phyloP scores from a whole-genome alignment of 1,140 invertebrate species.

The Caenorhabditis tropicalis region DNA sequence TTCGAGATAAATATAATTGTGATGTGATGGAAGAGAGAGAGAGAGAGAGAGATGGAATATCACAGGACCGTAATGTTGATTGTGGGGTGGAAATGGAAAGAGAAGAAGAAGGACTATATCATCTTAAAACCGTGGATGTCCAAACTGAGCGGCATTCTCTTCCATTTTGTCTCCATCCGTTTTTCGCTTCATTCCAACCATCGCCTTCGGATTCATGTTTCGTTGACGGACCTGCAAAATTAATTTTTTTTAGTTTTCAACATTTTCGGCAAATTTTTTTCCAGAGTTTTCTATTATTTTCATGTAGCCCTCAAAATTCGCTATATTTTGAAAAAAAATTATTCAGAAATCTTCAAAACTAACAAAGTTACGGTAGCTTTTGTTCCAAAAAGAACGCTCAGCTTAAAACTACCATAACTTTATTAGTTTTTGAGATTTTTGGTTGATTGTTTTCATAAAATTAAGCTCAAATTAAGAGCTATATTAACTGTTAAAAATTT shows the following conservation, averaged over 20 bases:
- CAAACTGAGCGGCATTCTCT: background rate
- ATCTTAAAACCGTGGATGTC: conserved; percentile 6
- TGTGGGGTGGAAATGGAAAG: background rate
- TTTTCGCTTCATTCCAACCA: conserved; percentile 34
- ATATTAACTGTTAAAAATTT: too few relatives aligned
- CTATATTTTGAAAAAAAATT: too few relatives aligned
- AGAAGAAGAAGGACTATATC: background rate
- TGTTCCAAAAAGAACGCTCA: too few relatives aligned
- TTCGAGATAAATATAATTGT: too few relatives aligned
- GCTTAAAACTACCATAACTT: too few relatives aligned
- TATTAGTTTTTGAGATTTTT: too few relatives aligned
- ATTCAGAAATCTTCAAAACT: too few relatives aligned
- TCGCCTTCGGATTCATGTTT: conserved; percentile 37
- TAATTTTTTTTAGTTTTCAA: background rate
- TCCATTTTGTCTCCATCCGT: background rate
- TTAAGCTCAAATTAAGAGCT: too few relatives aligned
- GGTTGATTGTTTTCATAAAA: too few relatives aligned
- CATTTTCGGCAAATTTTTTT: background rate
- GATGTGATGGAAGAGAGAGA: too few relatives aligned
- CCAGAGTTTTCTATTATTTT: background rate
- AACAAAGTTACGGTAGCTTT: too few relatives aligned
- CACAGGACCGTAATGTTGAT: conserved; percentile 9
- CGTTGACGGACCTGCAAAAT: background rate
- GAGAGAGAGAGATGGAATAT: background rate
- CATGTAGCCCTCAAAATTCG: too few relatives aligned